A percentile compares a stretch with the other conserved stretches of the same genome.
These are phyloP conservation scores for Zaprionus obscuricornis DNA, from an alignment of 2,888 invertebrate species.

Conservation along the genomic window DNA sequence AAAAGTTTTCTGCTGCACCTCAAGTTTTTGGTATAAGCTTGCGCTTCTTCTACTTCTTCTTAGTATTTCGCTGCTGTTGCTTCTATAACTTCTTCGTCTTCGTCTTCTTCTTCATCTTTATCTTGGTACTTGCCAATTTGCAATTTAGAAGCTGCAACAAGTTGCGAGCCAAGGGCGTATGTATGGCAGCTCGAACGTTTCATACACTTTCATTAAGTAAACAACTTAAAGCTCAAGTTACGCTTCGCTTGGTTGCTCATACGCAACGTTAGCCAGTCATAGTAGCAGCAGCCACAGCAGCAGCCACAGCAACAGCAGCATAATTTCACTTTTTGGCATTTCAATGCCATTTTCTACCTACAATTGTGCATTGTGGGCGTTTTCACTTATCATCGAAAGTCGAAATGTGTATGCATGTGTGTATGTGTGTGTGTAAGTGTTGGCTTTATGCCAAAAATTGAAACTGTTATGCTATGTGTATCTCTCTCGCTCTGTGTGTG, in stretches of 20 bases:
- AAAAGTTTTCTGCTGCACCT: conserved; percentile 39
- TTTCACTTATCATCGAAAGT: conserved; percentile 51
- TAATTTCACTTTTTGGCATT: conserved; percentile 37
- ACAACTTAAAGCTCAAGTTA: conserved; percentile 42
- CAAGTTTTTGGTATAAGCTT: conserved; percentile 16
- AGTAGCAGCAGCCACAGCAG: neutral
- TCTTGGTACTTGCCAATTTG: neutral
- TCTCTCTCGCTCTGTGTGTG: too few relatives aligned
- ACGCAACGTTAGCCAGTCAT: conserved; percentile 39
- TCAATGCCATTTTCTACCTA: conserved; percentile 16
- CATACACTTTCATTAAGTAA: conserved; percentile 12
- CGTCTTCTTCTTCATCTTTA: neutral
- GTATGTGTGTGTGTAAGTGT: neutral
- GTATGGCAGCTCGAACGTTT: neutral
- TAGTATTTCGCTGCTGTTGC: too few relatives aligned
- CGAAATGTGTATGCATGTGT: conserved; percentile 5
- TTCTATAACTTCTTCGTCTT: neutral
- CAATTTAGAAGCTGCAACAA: conserved; percentile 57
- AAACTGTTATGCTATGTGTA: conserved; percentile 8
- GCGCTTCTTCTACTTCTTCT: neutral
- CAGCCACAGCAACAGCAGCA: too few relatives aligned
- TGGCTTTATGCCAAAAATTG: conserved; percentile 20
- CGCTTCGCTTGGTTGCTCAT: conserved; percentile 46
- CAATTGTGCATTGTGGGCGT: conserved; percentile 38
- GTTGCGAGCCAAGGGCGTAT: conserved; percentile 32